Percentiles rank a stretch among this genome's conserved stretches.
phyloP scores from a whole-genome alignment of 2,113 vertebrate genomes.

The Formicarius rufipectus region DNA sequence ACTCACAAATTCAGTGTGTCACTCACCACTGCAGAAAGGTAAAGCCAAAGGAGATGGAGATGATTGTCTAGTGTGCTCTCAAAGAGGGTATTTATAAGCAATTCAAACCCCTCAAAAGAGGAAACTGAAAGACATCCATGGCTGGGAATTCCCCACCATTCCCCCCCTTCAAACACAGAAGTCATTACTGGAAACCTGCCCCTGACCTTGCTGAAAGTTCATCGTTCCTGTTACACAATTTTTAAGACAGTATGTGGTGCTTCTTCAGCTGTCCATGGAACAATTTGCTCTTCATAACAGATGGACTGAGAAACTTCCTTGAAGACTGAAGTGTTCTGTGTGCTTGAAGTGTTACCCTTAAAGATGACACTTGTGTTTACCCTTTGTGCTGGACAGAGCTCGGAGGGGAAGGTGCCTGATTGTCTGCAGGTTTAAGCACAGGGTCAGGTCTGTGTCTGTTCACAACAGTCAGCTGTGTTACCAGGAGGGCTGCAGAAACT shows the following conservation, averaged over 20 bases:
- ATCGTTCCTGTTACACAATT: neutral
- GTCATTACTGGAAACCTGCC: neutral
- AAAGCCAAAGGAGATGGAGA: neutral
- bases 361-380: neutral
- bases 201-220: neutral
- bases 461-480: accelerated
- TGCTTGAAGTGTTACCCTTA: neutral
- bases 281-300: neutral
- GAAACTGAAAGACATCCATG: neutral
- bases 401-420: neutral
- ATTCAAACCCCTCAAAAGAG: neutral
- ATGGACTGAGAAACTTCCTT: neutral
- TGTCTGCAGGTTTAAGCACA: neutral
- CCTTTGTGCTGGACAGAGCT: neutral
- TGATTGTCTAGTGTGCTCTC: neutral
- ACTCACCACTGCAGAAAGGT: slow-evolving; percentile 26
- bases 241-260: neutral
- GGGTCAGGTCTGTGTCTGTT: neutral
- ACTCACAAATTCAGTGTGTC: neutral
- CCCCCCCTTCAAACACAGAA: neutral
- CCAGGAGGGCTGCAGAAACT: neutral
- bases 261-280: neutral
- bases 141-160: neutral
- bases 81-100: slow-evolving; percentile 32
- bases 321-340: neutral